These are phyloP conservation scores for Bombus fervidus DNA, from an alignment of 1,140 invertebrate genomes.

Conservation along the genomic window DNA sequence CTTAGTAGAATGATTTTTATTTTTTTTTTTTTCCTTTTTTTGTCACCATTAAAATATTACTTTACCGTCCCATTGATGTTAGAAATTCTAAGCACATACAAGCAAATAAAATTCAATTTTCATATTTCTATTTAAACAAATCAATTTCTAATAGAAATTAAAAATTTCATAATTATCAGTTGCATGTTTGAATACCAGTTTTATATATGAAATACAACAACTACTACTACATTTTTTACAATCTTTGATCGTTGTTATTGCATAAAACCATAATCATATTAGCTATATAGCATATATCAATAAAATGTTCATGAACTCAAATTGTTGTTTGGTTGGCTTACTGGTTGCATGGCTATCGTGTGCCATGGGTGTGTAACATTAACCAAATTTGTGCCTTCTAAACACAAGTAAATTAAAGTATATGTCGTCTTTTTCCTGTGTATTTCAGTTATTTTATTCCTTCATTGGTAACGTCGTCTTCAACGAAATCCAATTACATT, in stretches of 20 bases:
- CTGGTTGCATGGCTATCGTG: constrained; percentile 70
- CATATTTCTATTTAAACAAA: not conserved
- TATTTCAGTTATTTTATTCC: constrained; percentile 75
- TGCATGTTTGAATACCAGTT: not conserved
- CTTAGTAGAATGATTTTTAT: not conserved
- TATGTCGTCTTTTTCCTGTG: constrained; percentile 28
- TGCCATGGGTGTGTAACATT: constrained; percentile 68
- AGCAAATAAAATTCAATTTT: not conserved
- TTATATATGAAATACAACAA: not conserved
- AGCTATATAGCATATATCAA: not conserved
- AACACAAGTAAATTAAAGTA: constrained; percentile 33
- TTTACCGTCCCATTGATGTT: not conserved
- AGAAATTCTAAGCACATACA: constrained; percentile 11
- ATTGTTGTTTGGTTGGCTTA: constrained; percentile 65
- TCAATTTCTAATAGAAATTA: not conserved
- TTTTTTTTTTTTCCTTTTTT: not conserved
- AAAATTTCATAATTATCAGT: not conserved
- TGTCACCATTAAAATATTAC: not conserved
- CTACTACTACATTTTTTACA: not conserved
- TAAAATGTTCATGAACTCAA: constrained; percentile 39
- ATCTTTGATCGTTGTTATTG: not conserved
- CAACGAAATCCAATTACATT: not conserved
- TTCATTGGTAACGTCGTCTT: constrained; percentile 70
- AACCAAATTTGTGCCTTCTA: constrained; percentile 41
- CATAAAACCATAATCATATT: not conserved